Evolutionary conservation across 2,797 vertebrate species (phyloP).

Genomic region (Paramormyrops hopkinsi): DNA sequence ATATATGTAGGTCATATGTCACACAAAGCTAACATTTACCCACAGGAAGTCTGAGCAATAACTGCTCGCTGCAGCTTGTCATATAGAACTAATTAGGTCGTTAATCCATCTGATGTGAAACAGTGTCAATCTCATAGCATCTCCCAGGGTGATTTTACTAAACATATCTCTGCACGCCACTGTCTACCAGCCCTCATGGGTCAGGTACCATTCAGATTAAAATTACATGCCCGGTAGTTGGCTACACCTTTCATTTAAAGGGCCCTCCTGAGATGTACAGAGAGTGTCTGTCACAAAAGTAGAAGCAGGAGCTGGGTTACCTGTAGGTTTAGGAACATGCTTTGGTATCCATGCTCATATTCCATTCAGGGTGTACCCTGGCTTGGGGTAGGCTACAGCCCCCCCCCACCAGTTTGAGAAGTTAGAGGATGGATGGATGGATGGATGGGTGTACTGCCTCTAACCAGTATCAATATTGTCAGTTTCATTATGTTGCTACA

Average conservation of each 20-base stretch:
- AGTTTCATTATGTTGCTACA: background rate
- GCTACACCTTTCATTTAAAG: constrained; percentile 7
- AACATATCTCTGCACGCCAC: background rate
- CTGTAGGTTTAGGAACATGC: background rate
- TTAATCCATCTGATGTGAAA: constrained; percentile 40
- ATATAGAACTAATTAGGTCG: constrained; percentile 43
- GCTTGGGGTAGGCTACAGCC: background rate
- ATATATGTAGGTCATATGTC: constrained; percentile 64
- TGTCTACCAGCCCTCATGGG: background rate
- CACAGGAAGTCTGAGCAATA: constrained; percentile 37
- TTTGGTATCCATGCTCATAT: background rate
- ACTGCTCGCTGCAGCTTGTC: constrained; percentile 40
- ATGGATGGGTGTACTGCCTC: background rate
- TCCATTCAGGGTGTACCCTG: background rate
- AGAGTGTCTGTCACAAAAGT: background rate
- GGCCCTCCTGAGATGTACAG: background rate
- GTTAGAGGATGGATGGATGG: background rate
- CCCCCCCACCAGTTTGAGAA: background rate
- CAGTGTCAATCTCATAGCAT: constrained; percentile 19
- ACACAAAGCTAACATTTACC: constrained; percentile 36
- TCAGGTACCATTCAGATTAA: background rate
- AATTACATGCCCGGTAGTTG: background rate
- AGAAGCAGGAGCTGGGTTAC: background rate
- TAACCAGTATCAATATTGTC: background rate
- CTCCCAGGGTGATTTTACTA: constrained; percentile 21